These are phyloP conservation scores for Erebia palarica DNA, from an alignment of 2,888 invertebrate species.

Conservation along the genomic window DNA sequence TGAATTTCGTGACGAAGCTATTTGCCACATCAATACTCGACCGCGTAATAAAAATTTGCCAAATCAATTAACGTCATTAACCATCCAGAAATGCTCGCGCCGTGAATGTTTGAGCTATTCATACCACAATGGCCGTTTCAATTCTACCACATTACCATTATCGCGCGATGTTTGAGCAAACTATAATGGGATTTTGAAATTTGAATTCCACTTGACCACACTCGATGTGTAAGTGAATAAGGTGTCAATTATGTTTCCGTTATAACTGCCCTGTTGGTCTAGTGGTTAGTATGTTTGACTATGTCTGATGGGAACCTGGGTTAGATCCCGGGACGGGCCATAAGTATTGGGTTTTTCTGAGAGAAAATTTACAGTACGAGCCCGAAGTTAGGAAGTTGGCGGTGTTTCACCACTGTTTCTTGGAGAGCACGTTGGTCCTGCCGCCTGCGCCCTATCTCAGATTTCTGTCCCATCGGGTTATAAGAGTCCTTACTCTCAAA, in stretches of 20 bases:
- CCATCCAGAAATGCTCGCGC: conserved; percentile 43
- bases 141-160: conserved; percentile 63
- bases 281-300: no score
- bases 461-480: no score
- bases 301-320: no score
- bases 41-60: conserved; percentile 54
- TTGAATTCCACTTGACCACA: conserved; percentile 54
- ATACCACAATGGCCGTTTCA: conserved; percentile 65
- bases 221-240: conserved; percentile 44
- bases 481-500: no score
- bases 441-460: no score
- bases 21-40: conserved; percentile 33
- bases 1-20: conserved; percentile 34
- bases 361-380: no score
- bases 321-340: no score
- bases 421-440: no score
- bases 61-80: conserved; percentile 61
- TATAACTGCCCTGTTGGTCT: neutral
- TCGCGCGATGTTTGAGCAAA: conserved; percentile 46
- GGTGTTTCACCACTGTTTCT: no score
- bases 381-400: no score
- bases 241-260: conserved; percentile 40
- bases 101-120: conserved; percentile 47
- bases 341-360: no score
- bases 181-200: conserved; percentile 45